A percentile compares a stretch with the other conserved stretches of the same genome.
Conservation (phyloP, 2,888 invertebrate genomes). For the Hirtodrosophila confusa region DNA sequence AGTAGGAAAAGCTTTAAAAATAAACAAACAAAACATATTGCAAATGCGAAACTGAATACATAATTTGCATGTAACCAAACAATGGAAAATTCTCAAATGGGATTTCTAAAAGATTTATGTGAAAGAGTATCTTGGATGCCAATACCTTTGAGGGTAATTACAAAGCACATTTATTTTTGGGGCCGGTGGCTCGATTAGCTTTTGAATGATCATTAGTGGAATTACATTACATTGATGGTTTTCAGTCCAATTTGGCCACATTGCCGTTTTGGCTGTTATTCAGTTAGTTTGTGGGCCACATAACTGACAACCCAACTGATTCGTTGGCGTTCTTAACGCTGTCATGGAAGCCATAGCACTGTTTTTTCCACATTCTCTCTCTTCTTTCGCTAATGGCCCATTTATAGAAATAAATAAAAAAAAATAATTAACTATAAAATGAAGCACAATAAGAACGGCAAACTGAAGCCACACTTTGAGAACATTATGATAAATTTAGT, state of each 20-base stretch:
- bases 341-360: slow-evolving; percentile 57
- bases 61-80: too few species aligned
- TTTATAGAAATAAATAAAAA: slow-evolving; percentile 38
- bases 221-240: background rate
- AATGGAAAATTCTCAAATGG: too few species aligned
- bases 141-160: too few species aligned
- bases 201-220: too few species aligned
- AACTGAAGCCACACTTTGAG: slow-evolving; percentile 23
- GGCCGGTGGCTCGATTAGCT: too few species aligned
- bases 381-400: slow-evolving; percentile 50
- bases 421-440: slow-evolving; percentile 30
- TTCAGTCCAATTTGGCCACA: slow-evolving; percentile 13
- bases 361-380: background rate
- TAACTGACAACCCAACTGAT: slow-evolving; percentile 51
- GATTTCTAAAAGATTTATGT: too few species aligned
- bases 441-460: slow-evolving; percentile 4
- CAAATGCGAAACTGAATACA: too few species aligned
- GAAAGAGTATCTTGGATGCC: too few species aligned
- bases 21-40: too few species aligned
- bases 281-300: slow-evolving; percentile 69
- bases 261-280: slow-evolving; percentile 39
- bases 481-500: background rate
- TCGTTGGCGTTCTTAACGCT: slow-evolving; percentile 47
- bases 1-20: too few species aligned
- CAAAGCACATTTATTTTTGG: too few species aligned